phyloP scores from a whole-genome alignment of 2,888 invertebrate species.

The Teleogryllus oceanicus region DNA sequence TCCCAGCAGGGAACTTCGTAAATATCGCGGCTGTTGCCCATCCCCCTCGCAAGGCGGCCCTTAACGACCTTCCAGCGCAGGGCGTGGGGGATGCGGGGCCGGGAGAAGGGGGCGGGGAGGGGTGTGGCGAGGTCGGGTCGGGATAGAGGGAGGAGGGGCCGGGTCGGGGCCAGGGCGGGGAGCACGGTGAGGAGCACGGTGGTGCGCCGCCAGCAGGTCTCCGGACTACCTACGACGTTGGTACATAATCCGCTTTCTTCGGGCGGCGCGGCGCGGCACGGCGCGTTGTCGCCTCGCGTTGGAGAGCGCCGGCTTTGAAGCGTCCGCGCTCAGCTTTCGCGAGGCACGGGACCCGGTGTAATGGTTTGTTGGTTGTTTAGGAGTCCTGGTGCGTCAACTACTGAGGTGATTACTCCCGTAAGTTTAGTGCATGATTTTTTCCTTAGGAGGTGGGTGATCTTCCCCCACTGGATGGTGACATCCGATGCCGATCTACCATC shows the following conservation, averaged over 20 bases:
- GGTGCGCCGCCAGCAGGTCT: not conserved
- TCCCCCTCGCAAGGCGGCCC: not conserved
- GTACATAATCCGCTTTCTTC: not conserved
- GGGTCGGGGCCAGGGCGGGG: not conserved
- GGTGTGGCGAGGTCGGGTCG: not conserved
- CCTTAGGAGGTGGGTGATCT: too few species aligned
- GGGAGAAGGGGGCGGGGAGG: not conserved
- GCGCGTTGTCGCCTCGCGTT: not conserved
- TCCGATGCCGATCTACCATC: too few species aligned
- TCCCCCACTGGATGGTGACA: too few species aligned
- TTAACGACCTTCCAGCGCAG: not conserved
- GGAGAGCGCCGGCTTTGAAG: too few species aligned
- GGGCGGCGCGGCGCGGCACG: not conserved
- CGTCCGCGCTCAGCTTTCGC: too few species aligned
- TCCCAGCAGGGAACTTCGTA: slow-evolving; percentile 18
- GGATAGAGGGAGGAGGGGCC: not conserved
- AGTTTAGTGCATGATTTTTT: too few species aligned
- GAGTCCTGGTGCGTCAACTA: too few species aligned
- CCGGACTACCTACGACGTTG: not conserved
- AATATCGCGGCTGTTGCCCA: slow-evolving; percentile 11
- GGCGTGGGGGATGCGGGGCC: not conserved
- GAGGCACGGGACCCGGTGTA: too few species aligned
- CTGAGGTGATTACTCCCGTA: too few species aligned
- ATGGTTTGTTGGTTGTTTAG: too few species aligned
- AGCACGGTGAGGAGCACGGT: not conserved